Conservation (phyloP, 2,113 vertebrate genomes). For the Scortum barcoo region DNA sequence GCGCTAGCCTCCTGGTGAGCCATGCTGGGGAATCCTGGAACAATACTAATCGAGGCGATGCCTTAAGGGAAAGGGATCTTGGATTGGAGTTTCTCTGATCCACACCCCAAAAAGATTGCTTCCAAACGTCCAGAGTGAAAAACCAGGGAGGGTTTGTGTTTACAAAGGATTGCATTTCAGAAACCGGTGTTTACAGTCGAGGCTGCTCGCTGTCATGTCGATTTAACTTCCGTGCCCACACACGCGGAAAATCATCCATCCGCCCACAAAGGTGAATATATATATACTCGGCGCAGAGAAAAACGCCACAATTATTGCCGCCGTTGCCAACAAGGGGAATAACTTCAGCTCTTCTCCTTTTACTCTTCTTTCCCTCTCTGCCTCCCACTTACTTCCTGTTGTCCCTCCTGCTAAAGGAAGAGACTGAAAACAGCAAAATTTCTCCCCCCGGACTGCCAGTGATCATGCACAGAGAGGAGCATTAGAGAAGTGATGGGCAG, state of each 20-base stretch:
- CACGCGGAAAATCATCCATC: conserved; percentile 51
- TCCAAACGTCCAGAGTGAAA: conserved; percentile 41
- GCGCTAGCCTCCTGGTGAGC: conserved; percentile 63
- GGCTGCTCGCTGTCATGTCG: conserved; percentile 57
- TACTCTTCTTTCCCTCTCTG: background rate
- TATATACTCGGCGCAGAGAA: background rate
- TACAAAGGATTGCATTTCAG: conserved; percentile 60
- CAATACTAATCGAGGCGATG: conserved; percentile 69
- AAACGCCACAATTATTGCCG: conserved; percentile 25
- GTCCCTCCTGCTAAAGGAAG: conserved; percentile 17
- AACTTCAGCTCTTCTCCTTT: background rate
- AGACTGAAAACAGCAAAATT: background rate
- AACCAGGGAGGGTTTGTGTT: conserved; percentile 32
- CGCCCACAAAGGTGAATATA: conserved; percentile 62
- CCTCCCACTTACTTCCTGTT: conserved; percentile 35
- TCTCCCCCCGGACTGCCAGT: background rate
- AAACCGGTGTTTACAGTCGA: conserved; percentile 66
- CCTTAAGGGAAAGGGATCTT: conserved; percentile 61
- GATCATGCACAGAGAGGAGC: conserved; percentile 29
- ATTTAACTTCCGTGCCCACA: conserved; percentile 70
- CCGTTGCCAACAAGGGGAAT: conserved; percentile 41
- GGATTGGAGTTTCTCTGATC: conserved; percentile 62
- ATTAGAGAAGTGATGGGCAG: conserved; percentile 31
- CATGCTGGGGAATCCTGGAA: conserved; percentile 73
- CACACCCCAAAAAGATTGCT: conserved; percentile 46